Conservation (phyloP, 2,888 invertebrate species). For the Lasius fuliginosus region DNA sequence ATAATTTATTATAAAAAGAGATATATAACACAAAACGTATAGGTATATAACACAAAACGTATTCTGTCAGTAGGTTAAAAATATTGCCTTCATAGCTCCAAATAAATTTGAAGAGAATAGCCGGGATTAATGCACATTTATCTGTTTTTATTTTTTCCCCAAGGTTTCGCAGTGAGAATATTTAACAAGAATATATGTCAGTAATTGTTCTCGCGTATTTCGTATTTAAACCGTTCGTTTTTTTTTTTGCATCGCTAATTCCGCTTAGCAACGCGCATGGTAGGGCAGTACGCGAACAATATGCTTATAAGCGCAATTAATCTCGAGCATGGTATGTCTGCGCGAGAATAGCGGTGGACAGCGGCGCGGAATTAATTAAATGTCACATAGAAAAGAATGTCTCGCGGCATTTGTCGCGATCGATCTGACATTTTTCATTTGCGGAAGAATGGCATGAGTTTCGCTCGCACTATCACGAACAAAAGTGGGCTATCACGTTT, state of each 20-base stretch:
- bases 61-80: conserved; percentile 47
- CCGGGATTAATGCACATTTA: conserved; percentile 27
- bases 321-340: conserved; percentile 30
- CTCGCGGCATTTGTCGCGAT: conserved; percentile 55
- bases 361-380: conserved; percentile 49
- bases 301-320: conserved; percentile 53
- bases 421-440: conserved; percentile 55
- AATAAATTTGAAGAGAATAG: conserved; percentile 35
- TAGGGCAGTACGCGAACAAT: conserved; percentile 21
- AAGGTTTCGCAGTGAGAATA: conserved; percentile 20
- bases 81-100: conserved; percentile 30
- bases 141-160: background rate
- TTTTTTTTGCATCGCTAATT: conserved; percentile 43
- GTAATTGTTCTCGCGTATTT: conserved; percentile 33
- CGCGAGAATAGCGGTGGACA: conserved; percentile 19
- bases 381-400: conserved; percentile 55
- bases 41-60: conserved; percentile 34
- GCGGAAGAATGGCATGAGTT: conserved; percentile 45
- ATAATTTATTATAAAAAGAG: background rate
- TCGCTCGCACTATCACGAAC: conserved; percentile 39
- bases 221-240: conserved; percentile 10
- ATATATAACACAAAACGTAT: no score
- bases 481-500: conserved; percentile 47
- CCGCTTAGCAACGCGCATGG: conserved; percentile 10
- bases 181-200: conserved; percentile 45